phyloP scores from a whole-genome alignment of 2,113 vertebrate species.

The Rousettus leschenaultii region DNA sequence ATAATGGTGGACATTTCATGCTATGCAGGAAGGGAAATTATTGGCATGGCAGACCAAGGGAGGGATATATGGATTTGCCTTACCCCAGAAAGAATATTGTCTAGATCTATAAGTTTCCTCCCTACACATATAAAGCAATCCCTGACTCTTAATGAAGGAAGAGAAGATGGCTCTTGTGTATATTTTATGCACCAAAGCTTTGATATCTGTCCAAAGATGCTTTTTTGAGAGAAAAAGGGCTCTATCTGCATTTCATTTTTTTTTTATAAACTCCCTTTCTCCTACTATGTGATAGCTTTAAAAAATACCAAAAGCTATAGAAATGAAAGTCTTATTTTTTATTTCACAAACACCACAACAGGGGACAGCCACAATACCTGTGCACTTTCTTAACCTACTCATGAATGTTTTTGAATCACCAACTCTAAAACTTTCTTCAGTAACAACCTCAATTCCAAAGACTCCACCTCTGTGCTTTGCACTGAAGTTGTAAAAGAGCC shows the following conservation, averaged over 20 bases:
- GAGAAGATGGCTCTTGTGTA: neutral
- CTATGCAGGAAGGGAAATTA: neutral
- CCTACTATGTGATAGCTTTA: neutral
- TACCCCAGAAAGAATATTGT: neutral
- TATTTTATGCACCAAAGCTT: neutral
- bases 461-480: neutral
- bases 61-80: neutral
- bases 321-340: conserved; percentile 45
- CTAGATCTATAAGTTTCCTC: neutral
- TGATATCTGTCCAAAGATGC: conserved; percentile 8
- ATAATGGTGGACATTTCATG: neutral
- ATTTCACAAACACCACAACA: conserved; percentile 23
- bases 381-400: neutral
- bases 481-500: conserved; percentile 11
- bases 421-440: conserved; percentile 22
- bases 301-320: conserved; percentile 13
- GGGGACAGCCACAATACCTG: neutral
- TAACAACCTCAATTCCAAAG: conserved; percentile 28
- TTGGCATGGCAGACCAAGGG: neutral
- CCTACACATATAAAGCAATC: neutral
- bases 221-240: conserved; percentile 20
- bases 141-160: conserved; percentile 32
- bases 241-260: neutral
- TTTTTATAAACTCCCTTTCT: neutral
- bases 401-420: conserved; percentile 33